Evolutionary conservation across 1,140 invertebrate genomes (phyloP), one percentile per base, ranked within the genome.

Genomic region (Aethina tumida): DNA sequence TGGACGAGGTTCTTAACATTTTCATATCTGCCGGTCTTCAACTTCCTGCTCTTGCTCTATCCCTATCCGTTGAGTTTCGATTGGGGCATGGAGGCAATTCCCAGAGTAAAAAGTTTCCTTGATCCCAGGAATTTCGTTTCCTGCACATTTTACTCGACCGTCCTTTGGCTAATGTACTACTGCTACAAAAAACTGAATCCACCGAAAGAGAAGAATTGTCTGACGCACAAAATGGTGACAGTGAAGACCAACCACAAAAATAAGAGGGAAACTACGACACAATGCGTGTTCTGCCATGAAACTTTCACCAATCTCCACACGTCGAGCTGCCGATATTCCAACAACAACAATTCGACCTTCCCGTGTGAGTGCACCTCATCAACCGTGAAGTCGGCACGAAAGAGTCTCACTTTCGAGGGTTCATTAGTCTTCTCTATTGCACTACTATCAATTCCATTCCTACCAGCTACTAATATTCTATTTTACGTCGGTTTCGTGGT

Each of bases 401-500:
- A n/a, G n/a, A n/a, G n/a, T n/a, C 18, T 64, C 67, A 35, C 14
- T 20, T 34, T 9, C 3, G 35, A 9, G 12, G 19, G 64, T 69
- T 58, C 70, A 33, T 49, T 79, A 45, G 50, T 75, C 12, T 58
- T 85, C 55, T 74, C 79, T 17, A 56, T 90, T 45, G 75, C 79
- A 38, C 79, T 96, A 55, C 71, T 93, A 53, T 76, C 84, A 27
- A 64, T 97, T 38, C 88, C 93, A 21, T 97, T 96, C 64, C 67
- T 97, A 44, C 94, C 94, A 24, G 92, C 94, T 8, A 84, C 85
- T 38, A 97, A 97, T 70, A 63, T 81, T 33, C 79, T 96, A 60
- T 95, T 97, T 67, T 93, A 94, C 54, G 93, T 97, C 36, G 94
- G 94, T 5, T 97, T 97, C 62, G 92, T 97, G 15, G 85, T 97